These are phyloP conservation scores for Choloepus hoffmanni DNA, from an alignment of 2,113 vertebrate species.

Conservation along the genomic window DNA sequence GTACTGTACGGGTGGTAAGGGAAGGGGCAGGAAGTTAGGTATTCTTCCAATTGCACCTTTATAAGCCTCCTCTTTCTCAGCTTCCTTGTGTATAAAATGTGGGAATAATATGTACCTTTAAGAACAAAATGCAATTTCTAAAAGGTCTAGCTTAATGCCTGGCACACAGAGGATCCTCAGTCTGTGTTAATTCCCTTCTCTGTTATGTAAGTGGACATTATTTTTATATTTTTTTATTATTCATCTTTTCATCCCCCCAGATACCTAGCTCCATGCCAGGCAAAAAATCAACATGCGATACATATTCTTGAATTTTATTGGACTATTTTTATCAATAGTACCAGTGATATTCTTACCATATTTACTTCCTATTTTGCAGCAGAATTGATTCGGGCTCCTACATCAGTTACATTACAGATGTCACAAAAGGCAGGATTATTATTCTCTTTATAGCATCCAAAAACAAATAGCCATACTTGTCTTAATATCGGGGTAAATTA, in stretches of 20 bases:
- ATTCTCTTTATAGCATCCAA: neutral
- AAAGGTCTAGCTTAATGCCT: neutral
- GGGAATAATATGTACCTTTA: neutral
- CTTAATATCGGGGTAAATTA: conserved; percentile 68
- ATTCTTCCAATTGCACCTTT: neutral
- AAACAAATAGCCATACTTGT: conserved; percentile 62
- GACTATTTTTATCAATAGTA: conserved; percentile 67
- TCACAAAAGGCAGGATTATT: conserved; percentile 51
- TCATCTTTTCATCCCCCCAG: neutral
- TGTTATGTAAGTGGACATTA: neutral
- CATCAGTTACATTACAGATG: conserved; percentile 63
- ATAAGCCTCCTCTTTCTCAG: neutral
- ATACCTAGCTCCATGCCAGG: neutral
- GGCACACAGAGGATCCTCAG: neutral
- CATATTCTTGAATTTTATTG: conserved; percentile 35
- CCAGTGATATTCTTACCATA: conserved; percentile 29
- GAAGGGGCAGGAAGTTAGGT: neutral
- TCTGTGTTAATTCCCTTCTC: neutral
- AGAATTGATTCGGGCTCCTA: neutral
- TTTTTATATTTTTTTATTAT: neutral
- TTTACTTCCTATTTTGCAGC: conserved; percentile 27
- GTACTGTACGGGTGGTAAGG: neutral
- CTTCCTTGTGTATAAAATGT: neutral
- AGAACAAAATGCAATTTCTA: neutral
- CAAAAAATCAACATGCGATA: neutral